These are phyloP conservation scores for Creontiades dilutus DNA, from an alignment of 2,888 invertebrate species.

Conservation along the genomic window DNA sequence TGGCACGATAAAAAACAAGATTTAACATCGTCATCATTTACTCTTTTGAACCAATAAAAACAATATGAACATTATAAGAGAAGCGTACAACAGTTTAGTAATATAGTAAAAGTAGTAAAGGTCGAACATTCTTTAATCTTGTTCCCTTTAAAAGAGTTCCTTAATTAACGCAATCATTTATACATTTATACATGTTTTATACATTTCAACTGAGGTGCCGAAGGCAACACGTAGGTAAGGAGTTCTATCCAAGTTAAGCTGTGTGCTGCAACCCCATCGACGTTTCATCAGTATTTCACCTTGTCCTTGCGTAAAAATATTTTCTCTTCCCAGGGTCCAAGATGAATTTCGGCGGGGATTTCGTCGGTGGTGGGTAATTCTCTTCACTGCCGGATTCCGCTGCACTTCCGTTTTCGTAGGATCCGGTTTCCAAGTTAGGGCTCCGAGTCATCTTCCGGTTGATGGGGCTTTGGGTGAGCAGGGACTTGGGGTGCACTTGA, in stretches of 20 bases:
- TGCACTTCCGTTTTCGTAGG: not conserved
- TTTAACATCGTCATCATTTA: no score
- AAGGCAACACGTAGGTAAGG: not conserved
- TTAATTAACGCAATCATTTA: not conserved
- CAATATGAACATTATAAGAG: no score
- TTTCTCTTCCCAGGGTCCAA: constrained; percentile 75
- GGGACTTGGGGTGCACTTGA: constrained; percentile 27
- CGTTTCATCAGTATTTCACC: not conserved
- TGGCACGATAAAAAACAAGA: no score
- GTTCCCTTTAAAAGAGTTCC: no score
- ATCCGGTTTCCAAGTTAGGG: not conserved
- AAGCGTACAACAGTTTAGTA: no score
- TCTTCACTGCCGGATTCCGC: constrained; percentile 22
- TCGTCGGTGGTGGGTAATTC: constrained; percentile 15
- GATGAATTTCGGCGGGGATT: constrained; percentile 73
- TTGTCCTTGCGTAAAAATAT: constrained; percentile 73
- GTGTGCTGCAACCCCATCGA: not conserved
- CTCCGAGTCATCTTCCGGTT: not conserved
- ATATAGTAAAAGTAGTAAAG: no score
- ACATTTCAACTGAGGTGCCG: not conserved
- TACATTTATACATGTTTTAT: constrained; percentile 7
- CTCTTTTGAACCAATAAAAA: no score
- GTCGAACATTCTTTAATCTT: no score
- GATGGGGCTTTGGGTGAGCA: not conserved
- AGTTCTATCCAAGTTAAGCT: no score